Percentiles rank a stretch among this genome's conserved stretches.
phyloP scores from a whole-genome alignment of 2,888 invertebrate species.

The Andricus quercusramuli region DNA sequence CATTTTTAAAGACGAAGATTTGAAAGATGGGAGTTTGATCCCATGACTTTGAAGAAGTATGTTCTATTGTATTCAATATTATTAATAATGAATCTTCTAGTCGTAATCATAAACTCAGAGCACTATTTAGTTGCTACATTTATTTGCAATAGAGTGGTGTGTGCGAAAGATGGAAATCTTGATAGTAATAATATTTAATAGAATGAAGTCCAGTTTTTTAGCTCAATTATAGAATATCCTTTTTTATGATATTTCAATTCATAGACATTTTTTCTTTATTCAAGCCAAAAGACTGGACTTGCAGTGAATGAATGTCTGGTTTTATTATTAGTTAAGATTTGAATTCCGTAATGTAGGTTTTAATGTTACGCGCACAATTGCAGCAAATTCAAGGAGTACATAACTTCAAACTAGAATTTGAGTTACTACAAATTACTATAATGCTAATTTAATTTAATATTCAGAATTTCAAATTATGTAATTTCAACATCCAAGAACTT shows the following conservation, averaged over 20 bases:
- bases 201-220: constrained; percentile 1
- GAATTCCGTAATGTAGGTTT: background rate
- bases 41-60: background rate
- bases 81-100: constrained; percentile 36
- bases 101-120: constrained; percentile 20
- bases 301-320: background rate
- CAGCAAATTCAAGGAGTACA: background rate
- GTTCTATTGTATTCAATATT: constrained; percentile 22
- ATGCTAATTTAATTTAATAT: background rate
- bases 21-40: constrained; percentile 8
- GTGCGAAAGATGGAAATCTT: background rate
- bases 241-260: background rate
- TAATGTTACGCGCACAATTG: background rate
- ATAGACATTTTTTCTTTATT: background rate
- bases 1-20: constrained; percentile 1
- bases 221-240: background rate
- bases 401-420: background rate
- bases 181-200: constrained; percentile 10
- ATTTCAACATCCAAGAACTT: no score
- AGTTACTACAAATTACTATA: background rate
- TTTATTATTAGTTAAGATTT: background rate
- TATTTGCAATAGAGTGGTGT: constrained; percentile 9
- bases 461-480: background rate
- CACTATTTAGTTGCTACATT: constrained; percentile 15
- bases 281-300: background rate